Percentiles rank a stretch among this genome's conserved stretches.
Conservation (phyloP, 2,113 vertebrate species). For the Upupa epops region DNA sequence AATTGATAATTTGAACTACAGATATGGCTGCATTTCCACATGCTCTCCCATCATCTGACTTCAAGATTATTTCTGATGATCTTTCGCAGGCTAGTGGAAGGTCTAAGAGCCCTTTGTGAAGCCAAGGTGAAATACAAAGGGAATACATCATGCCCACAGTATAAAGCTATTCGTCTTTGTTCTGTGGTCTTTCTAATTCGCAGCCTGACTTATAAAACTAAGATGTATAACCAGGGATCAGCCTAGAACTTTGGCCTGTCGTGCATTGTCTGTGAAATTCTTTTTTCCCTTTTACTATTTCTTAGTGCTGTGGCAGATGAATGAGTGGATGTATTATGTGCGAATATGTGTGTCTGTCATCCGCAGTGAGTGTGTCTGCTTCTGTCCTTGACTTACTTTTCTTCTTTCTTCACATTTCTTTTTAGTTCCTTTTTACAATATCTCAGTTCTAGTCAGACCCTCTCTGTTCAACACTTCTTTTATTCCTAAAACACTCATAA, state of each 20-base stretch:
- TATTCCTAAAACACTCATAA: slow-evolving; percentile 74
- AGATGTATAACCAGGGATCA: slow-evolving; percentile 62
- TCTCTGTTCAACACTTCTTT: slow-evolving; percentile 75
- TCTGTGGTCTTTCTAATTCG: slow-evolving; percentile 61
- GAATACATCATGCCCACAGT: slow-evolving; percentile 15
- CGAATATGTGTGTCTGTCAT: slow-evolving; percentile 46
- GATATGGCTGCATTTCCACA: neutral
- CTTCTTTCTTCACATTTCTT: slow-evolving; percentile 66
- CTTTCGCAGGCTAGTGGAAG: slow-evolving; percentile 51
- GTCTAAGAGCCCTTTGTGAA: slow-evolving; percentile 10
- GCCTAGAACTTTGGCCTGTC: slow-evolving; percentile 77
- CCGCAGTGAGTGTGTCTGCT: slow-evolving; percentile 59
- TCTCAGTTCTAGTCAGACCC: slow-evolving; percentile 75
- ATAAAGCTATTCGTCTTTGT: slow-evolving; percentile 65
- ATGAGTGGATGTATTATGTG: slow-evolving; percentile 72
- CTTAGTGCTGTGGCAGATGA: slow-evolving; percentile 24
- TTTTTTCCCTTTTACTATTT: slow-evolving; percentile 58
- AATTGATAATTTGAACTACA: neutral
- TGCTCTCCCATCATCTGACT: neutral
- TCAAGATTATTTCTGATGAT: slow-evolving; percentile 42
- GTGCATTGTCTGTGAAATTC: slow-evolving; percentile 67
- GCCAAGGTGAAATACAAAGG: slow-evolving; percentile 35
- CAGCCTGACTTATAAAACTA: slow-evolving; percentile 71
- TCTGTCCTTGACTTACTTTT: slow-evolving; percentile 80
- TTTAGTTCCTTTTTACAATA: slow-evolving; percentile 70